Conservation (phyloP, 2,888 invertebrate genomes). For the Lasius platythorax region DNA sequence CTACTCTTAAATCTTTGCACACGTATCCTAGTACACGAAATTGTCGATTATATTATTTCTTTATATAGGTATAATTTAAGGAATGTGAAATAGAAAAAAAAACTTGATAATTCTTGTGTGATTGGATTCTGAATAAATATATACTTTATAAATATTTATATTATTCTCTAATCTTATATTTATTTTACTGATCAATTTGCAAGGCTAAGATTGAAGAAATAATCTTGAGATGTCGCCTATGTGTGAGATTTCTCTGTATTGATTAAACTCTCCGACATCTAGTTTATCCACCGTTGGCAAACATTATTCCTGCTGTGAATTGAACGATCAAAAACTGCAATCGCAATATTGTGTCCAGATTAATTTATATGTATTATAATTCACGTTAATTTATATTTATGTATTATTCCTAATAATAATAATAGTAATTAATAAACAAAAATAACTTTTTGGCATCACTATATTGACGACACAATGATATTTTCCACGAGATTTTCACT, state of each 20-base stretch:
- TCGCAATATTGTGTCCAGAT: not conserved
- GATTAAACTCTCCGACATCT: slow-evolving; percentile 16
- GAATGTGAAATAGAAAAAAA: not conserved
- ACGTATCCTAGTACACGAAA: not conserved
- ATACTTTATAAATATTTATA: not conserved
- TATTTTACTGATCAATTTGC: not conserved
- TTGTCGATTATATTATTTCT: not conserved
- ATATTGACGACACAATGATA: not conserved
- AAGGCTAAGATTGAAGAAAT: not conserved
- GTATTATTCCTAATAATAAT: not conserved
- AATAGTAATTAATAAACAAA: not conserved
- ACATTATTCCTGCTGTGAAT: not conserved
- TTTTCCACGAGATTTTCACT: not conserved
- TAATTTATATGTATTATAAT: not conserved
- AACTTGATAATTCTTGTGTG: not conserved
- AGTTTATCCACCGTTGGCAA: slow-evolving; percentile 52
- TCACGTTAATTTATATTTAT: too few species aligned
- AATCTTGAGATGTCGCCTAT: not conserved
- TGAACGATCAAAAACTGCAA: not conserved
- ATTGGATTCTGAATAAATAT: not conserved
- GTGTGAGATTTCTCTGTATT: not conserved
- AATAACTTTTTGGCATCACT: not conserved
- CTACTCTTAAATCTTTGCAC: not conserved
- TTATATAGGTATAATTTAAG: not conserved
- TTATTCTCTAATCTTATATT: not conserved